Conservation (phyloP, 2,113 vertebrate species). For the Lepus americanus region DNA sequence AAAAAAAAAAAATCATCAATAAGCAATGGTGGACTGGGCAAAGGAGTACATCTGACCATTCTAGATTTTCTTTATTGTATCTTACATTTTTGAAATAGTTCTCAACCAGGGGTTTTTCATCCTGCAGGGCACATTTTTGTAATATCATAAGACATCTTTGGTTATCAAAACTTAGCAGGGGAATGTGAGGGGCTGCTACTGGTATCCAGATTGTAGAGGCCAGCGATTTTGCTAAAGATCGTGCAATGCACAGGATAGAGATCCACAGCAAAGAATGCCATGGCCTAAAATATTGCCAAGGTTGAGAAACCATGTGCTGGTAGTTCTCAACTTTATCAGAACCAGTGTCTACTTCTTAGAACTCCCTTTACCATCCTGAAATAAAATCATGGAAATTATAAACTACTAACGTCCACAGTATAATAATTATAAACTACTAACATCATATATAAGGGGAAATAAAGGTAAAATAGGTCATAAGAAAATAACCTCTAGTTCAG, state of each 20-base stretch:
- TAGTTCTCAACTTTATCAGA: background rate
- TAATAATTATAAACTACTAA: background rate
- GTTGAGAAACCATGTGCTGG: background rate
- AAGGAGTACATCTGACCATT: background rate
- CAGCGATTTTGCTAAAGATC: background rate
- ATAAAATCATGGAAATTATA: conserved; percentile 15
- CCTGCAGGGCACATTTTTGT: background rate
- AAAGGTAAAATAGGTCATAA: background rate
- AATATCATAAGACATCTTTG: background rate
- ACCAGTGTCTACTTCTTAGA: background rate
- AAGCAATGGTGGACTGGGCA: background rate
- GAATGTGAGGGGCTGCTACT: background rate
- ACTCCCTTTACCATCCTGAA: background rate
- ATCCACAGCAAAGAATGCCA: background rate
- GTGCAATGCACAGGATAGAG: background rate
- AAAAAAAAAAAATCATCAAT: too few relatives aligned
- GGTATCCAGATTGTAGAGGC: background rate
- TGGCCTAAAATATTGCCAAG: background rate
- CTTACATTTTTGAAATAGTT: background rate
- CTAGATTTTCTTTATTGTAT: background rate
- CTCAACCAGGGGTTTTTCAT: background rate
- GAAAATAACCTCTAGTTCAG: conserved; percentile 5
- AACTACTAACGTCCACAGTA: background rate
- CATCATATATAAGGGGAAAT: conserved; percentile 18
- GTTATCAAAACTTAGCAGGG: background rate